Conservation (phyloP, 1,140 invertebrate genomes). For the Euwallacea similis region DNA sequence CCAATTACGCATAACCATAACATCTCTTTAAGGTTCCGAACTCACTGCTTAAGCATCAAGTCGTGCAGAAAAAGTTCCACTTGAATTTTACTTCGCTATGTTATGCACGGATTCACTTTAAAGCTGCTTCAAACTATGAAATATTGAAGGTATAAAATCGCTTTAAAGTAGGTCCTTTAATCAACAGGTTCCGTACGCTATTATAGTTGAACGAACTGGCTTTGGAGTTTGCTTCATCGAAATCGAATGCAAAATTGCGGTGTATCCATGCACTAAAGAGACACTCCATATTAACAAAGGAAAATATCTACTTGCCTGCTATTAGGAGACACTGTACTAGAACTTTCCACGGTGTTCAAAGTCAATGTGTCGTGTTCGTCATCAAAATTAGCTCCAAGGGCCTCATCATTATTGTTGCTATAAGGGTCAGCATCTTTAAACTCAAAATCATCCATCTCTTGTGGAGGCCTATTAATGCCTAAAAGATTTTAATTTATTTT, state of each 20-base stretch:
- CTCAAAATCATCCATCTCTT: conserved; percentile 65
- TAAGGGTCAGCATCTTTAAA: conserved; percentile 62
- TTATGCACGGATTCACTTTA: background rate
- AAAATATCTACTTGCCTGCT: conserved; percentile 26
- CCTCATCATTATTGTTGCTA: conserved; percentile 41
- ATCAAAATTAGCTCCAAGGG: conserved; percentile 33
- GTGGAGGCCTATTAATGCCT: conserved; percentile 37
- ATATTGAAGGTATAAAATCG: background rate
- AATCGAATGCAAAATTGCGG: background rate
- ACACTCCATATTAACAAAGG: background rate
- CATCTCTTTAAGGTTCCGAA: background rate
- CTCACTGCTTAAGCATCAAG: background rate
- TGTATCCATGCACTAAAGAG: background rate
- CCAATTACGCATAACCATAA: background rate
- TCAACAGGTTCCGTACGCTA: no score
- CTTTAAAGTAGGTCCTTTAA: no score
- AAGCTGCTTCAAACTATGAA: background rate
- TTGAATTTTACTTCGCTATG: background rate
- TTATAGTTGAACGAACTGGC: no score
- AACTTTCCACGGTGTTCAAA: conserved; percentile 26
- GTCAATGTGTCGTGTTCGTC: conserved; percentile 37
- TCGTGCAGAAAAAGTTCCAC: conserved; percentile 5
- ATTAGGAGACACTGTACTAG: conserved; percentile 27
- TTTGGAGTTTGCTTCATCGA: background rate
- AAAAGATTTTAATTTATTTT: conserved; percentile 3